Base-by-base conservation (phyloP, 2,888 invertebrate genomes). In the Leucoptera coffeella region DNA sequence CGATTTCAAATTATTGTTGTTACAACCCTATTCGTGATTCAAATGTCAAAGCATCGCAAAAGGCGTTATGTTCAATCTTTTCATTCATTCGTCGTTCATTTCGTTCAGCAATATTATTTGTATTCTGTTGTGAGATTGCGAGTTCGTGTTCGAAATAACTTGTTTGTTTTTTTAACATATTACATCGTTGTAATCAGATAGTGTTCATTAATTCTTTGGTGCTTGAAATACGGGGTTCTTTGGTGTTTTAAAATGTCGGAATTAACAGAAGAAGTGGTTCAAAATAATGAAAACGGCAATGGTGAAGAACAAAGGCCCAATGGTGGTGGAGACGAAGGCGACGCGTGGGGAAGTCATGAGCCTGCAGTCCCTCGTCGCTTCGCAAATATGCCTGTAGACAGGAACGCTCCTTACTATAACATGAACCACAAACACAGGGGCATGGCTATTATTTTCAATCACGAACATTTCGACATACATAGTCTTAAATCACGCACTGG, bases 371-470 rank as follows among this genome's bases (percentile, higher is more conserved):
- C 52, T 43, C 50, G 56, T 40, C 46, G 60, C 48, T 32, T 75
- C 60, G 40, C 67, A 2, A 52, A 48, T 23, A 82, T 82, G 82
- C 76, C 82, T 6, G 74, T 75, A 1, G 75, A 77, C 29, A 76
- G 80, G 35, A 77, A 84, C 52, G 80, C 84, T 2, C 64, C 75
- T 1, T 81, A 84, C 45, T 95, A 94, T 52, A 88, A 86, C 37
- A 94, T 94, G 92, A 78, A 79, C 41, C 87, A 92, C 50, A 73
- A 77, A 36, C 73, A 78, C 32, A 78, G 93, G 29, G 94, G 95
- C 3, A 57, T 80, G 36, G 93, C 93, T 3, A 52, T 92, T 10
- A 88, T 95, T 43, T 90, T 95, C 45, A 95, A 94, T 51, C 93
- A 95, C 49, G 87, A 88, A 56, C 64, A 74, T 42, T 95, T 94